Base-by-base conservation (phyloP, 2,888 invertebrate genomes). In the Cordilura impudica region DNA sequence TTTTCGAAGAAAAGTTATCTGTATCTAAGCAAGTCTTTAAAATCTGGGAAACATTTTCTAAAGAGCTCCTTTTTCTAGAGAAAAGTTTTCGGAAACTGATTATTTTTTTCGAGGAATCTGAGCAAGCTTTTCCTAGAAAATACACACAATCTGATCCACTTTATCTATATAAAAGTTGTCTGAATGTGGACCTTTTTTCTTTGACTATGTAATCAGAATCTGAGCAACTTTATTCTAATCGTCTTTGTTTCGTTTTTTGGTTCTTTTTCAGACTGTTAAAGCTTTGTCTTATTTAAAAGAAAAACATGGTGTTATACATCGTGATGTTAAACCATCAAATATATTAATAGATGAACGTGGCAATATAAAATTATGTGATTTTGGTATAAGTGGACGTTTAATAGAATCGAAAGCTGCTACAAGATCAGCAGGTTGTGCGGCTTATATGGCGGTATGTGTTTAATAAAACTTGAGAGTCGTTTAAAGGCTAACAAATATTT, bases 331-430 rank as follows among this genome's bases (percentile, higher is more conserved):
- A 90, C 99, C 99, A 56, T 98, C 98, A 85, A 99, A 99, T 91
- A 99, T 99, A 84, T 92, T 99, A 82, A 92, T 99, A 83, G 98
- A 99, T 90, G 95, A 96, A 90, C 94, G 94, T 87, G 99, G 99
- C 18, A 96, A 96, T 86, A 96, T 99, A 7, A 99, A 99, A 90
- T 92, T 99, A 35, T 99, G 99, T 91, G 99, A 99, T 93, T 99
- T 99, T 92, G 99, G 99, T 83, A 99, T 99, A 89, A 98, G 98
- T 88, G 99, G 99, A 18, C 93, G 98, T 78, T 92, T 99, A 79
- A 98, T 99, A 35, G 98, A 99, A 91, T 99, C 98, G 58, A 98
- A 98, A 92, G 99, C 98, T 2, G 97, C 97, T 90, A 98, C 98
- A 18, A 92, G 98, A 87, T 97, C 97, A 89, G 98, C 97, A 2